Evolutionary conservation across 2,797 vertebrate species (phyloP).

Genomic region (Iguana delicatissima): DNA sequence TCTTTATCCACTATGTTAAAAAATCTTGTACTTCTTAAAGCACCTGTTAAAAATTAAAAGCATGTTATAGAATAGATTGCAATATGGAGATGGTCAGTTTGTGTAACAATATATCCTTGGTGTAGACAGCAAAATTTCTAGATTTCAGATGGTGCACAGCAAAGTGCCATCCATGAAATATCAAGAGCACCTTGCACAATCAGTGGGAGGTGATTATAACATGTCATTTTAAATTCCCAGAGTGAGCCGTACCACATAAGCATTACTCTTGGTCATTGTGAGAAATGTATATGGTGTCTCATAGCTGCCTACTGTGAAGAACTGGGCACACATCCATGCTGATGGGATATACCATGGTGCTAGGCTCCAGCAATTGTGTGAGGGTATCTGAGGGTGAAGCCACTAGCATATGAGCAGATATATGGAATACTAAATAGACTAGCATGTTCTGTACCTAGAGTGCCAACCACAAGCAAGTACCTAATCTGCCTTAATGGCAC

Average conservation of each 20-base stretch:
- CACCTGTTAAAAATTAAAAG: too few species aligned
- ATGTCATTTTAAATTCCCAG: background rate
- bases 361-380: background rate
- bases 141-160: background rate
- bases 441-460: background rate
- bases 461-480: background rate
- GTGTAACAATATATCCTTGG: background rate
- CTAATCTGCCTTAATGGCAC: background rate
- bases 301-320: background rate
- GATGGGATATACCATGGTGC: background rate
- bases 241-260: too few species aligned
- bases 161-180: too few species aligned
- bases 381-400: background rate
- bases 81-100: conserved; percentile 38
- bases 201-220: background rate
- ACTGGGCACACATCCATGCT: background rate
- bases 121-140: background rate
- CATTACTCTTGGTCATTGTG: background rate
- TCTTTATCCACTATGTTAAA: too few species aligned
- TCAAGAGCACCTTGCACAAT: background rate
- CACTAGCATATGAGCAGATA: background rate
- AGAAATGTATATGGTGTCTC: background rate
- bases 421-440: background rate
- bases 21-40: too few species aligned
- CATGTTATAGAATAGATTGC: background rate